These are phyloP conservation scores for Acanthochromis polyacanthus DNA, from an alignment of 2,113 vertebrate genomes.

Conservation along the genomic window DNA sequence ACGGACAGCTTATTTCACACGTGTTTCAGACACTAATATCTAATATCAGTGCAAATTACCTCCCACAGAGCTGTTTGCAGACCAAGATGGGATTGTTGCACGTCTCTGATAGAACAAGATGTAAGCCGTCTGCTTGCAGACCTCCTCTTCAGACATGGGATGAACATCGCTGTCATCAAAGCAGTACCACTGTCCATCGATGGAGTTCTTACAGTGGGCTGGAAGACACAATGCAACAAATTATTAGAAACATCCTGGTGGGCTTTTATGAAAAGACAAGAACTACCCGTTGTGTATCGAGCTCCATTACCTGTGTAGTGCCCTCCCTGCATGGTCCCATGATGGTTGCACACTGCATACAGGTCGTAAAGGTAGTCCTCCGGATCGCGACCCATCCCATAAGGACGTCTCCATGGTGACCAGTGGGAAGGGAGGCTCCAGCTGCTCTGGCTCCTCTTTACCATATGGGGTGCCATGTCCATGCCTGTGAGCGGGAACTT, in stretches of 20 bases:
- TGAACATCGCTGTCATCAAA: constrained; percentile 98
- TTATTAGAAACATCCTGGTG: not conserved
- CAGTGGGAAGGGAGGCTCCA: constrained; percentile 96
- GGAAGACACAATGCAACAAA: not conserved
- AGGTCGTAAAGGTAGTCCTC: constrained; percentile 97
- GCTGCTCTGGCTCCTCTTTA: constrained; percentile 97
- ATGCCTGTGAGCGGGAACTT: constrained; percentile 92
- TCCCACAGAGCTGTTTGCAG: constrained; percentile 98
- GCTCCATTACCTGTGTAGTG: constrained; percentile 91
- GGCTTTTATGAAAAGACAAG: not conserved
- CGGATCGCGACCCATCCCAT: constrained; percentile 92
- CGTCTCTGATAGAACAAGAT: constrained; percentile 98
- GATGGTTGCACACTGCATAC: constrained; percentile 98
- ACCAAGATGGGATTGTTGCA: constrained; percentile 95
- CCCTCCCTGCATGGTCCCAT: constrained; percentile 97
- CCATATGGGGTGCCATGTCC: constrained; percentile 98
- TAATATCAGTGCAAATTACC: constrained; percentile 79
- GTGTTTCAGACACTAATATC: too few species aligned
- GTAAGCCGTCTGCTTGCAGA: constrained; percentile 95
- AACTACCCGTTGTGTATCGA: too few species aligned
- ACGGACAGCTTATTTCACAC: not conserved
- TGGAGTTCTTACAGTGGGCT: constrained; percentile 98
- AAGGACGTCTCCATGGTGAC: constrained; percentile 95
- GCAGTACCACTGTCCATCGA: constrained; percentile 98
- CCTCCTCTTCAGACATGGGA: constrained; percentile 91